phyloP scores from a whole-genome alignment of 2,113 vertebrate genomes.

The Phaetusa simplex region DNA sequence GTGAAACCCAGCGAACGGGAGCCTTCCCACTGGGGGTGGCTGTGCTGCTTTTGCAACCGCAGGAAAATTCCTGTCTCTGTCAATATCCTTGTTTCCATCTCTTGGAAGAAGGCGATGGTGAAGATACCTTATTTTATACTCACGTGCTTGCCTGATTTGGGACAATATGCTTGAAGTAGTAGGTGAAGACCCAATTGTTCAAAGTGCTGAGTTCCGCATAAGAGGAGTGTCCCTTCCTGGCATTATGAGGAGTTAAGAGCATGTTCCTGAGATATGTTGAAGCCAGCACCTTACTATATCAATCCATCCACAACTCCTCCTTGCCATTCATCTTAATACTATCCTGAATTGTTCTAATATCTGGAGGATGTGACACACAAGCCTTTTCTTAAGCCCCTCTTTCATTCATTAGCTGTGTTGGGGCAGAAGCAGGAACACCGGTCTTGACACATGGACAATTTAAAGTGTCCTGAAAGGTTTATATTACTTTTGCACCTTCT shows the following conservation, averaged over 20 bases:
- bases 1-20: background rate
- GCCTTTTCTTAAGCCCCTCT: background rate
- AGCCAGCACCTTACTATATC: background rate
- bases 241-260: background rate
- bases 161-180: background rate
- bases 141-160: background rate
- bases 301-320: background rate
- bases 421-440: background rate
- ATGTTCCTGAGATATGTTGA: background rate
- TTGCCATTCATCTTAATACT: background rate
- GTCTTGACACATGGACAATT: background rate
- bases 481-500: background rate
- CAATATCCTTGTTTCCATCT: background rate
- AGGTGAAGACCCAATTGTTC: background rate
- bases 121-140: background rate
- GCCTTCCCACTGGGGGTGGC: background rate
- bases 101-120: background rate
- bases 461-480: background rate
- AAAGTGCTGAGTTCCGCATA: background rate
- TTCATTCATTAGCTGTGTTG: background rate
- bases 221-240: background rate
- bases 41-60: background rate
- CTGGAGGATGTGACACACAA: background rate
- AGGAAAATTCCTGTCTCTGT: background rate
- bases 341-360: background rate